Conservation (phyloP, 2,797 vertebrate species). For the Chaetophractus vellerosus region DNA sequence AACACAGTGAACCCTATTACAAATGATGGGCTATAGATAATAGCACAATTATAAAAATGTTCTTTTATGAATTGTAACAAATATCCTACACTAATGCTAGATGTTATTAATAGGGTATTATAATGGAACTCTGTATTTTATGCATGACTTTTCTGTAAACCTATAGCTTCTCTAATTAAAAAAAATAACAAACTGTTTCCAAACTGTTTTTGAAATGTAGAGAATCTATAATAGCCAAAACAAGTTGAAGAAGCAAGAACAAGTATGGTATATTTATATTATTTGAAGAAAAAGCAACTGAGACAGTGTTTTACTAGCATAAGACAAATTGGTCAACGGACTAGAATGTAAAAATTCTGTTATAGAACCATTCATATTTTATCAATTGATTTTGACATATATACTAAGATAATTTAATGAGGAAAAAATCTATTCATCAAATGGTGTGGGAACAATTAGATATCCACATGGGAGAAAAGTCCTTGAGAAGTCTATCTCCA, state of each 20-base stretch:
- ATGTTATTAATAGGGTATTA: too few species aligned
- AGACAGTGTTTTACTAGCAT: background rate
- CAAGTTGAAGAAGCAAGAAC: background rate
- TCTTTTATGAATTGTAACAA: too few species aligned
- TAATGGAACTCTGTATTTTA: too few species aligned
- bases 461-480: background rate
- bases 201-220: slow-evolving; percentile 4
- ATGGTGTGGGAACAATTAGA: background rate
- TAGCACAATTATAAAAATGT: too few species aligned
- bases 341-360: background rate
- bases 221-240: background rate
- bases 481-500: background rate
- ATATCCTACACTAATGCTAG: too few species aligned
- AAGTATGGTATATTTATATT: background rate
- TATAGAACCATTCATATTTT: background rate
- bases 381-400: background rate
- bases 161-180: too few species aligned
- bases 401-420: background rate
- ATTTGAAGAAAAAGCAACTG: slow-evolving; percentile 10
- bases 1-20: too few species aligned
- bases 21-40: too few species aligned
- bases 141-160: too few species aligned
- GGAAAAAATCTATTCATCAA: slow-evolving; percentile 24
- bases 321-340: background rate
- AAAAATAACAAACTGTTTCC: background rate